Conservation (phyloP, 2,113 vertebrate species). For the Paracanthobrama guichenoti region DNA sequence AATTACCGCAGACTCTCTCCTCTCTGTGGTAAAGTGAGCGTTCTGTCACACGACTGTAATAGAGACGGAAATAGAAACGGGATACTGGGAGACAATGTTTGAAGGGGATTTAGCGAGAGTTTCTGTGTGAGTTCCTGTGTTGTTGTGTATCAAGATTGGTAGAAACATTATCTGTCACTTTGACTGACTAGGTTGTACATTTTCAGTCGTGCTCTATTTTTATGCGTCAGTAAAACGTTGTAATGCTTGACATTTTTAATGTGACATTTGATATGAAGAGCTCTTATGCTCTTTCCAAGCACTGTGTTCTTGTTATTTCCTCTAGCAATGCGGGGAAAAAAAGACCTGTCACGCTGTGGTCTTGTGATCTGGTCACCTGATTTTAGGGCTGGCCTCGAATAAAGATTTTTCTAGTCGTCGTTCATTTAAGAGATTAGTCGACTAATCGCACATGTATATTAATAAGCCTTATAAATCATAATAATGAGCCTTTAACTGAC, state of each 20-base stretch:
- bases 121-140: slow-evolving; percentile 22
- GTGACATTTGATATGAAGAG: slow-evolving; percentile 22
- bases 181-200: slow-evolving; percentile 25
- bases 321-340: not conserved
- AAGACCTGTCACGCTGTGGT: too few relatives aligned
- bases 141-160: slow-evolving; percentile 10
- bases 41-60: slow-evolving; percentile 36
- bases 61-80: slow-evolving; percentile 11
- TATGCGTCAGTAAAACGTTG: not conserved
- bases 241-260: slow-evolving; percentile 20
- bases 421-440: too few relatives aligned
- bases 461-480: too few relatives aligned
- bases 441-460: too few relatives aligned
- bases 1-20: slow-evolving; percentile 50
- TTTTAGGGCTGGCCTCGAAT: too few relatives aligned
- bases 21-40: slow-evolving; percentile 36
- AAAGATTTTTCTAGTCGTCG: too few relatives aligned
- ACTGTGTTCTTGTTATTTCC: not conserved
- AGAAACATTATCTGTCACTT: slow-evolving; percentile 21
- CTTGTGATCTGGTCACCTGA: too few relatives aligned
- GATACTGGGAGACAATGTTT: slow-evolving; percentile 25
- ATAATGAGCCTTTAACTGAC: too few relatives aligned
- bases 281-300: not conserved
- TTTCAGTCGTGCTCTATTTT: not conserved
- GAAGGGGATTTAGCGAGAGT: slow-evolving; percentile 18